These are phyloP conservation scores for Wasmannia auropunctata DNA, from an alignment of 1,140 invertebrate species.

Conservation along the genomic window DNA sequence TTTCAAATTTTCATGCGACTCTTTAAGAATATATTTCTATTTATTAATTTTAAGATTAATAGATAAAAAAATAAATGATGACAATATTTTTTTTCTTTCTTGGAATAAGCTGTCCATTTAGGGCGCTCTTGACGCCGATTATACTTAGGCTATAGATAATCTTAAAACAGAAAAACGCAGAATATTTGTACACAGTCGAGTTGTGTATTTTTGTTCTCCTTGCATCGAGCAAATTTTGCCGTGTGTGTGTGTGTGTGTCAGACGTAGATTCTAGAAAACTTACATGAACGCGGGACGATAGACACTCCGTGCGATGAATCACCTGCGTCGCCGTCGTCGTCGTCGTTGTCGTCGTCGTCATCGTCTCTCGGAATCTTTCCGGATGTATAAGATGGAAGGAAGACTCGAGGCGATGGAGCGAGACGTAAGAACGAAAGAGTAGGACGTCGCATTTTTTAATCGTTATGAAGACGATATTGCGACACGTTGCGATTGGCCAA, in stretches of 20 bases:
- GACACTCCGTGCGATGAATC: conserved; percentile 53
- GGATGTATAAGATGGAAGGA: conserved; percentile 19
- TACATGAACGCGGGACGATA: background rate
- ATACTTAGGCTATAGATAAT: background rate
- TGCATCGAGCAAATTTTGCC: background rate
- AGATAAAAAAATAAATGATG: background rate
- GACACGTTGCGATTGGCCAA: background rate
- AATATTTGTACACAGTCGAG: conserved; percentile 24
- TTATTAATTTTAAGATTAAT: background rate
- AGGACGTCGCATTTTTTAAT: background rate
- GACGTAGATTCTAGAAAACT: conserved; percentile 29
- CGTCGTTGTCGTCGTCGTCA: conserved; percentile 31
- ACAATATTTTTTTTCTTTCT: background rate
- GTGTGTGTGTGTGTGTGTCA: background rate
- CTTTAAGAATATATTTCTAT: background rate
- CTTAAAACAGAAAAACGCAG: background rate
- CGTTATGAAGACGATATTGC: conserved; percentile 21
- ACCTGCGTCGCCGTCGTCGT: conserved; percentile 22
- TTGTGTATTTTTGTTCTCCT: background rate
- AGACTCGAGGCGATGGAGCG: background rate
- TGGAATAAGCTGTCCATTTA: background rate
- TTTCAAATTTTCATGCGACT: background rate
- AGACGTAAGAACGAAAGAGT: background rate
- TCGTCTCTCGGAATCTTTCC: conserved; percentile 26
- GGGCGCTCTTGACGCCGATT: background rate